Evolutionary conservation across 64 coral and sea anemone species (phyloP).

Genomic region (Trachythela sp.): DNA sequence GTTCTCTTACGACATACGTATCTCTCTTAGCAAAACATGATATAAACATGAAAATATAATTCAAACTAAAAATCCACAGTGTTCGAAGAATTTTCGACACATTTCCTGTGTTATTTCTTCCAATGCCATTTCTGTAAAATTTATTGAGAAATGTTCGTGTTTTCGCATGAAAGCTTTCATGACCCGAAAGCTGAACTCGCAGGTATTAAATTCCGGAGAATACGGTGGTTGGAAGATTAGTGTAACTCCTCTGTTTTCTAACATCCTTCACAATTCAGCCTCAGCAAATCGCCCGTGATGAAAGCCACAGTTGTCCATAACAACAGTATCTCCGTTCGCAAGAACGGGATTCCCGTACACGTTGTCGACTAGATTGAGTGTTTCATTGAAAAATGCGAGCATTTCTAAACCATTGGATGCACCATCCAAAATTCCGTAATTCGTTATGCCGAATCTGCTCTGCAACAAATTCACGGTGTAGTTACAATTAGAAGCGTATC

Average conservation of each 20-base stretch:
- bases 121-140: background rate
- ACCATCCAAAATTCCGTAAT: background rate
- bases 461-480: slow-evolving; percentile 49
- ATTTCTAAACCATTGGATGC: slow-evolving; percentile 49
- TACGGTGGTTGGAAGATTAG: slow-evolving; percentile 16
- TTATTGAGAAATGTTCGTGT: background rate
- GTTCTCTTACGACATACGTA: too few relatives aligned
- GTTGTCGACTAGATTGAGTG: slow-evolving; percentile 24
- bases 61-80: background rate
- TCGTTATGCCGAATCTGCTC: slow-evolving; percentile 31
- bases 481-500: too few relatives aligned
- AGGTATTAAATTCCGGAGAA: background rate
- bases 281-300: background rate
- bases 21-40: background rate
- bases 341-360: slow-evolving; percentile 19
- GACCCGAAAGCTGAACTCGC: background rate
- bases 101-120: background rate
- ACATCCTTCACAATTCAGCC: background rate
- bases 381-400: slow-evolving; percentile 39
- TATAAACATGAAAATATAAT: background rate
- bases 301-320: slow-evolving; percentile 44
- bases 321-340: slow-evolving; percentile 39
- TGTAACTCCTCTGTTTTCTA: slow-evolving; percentile 16
- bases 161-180: background rate
- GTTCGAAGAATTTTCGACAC: background rate